Percentiles rank a stretch among this genome's conserved stretches.
phyloP scores from a whole-genome alignment of 2,888 invertebrate genomes.

The Zootermopsis nevadensis region DNA sequence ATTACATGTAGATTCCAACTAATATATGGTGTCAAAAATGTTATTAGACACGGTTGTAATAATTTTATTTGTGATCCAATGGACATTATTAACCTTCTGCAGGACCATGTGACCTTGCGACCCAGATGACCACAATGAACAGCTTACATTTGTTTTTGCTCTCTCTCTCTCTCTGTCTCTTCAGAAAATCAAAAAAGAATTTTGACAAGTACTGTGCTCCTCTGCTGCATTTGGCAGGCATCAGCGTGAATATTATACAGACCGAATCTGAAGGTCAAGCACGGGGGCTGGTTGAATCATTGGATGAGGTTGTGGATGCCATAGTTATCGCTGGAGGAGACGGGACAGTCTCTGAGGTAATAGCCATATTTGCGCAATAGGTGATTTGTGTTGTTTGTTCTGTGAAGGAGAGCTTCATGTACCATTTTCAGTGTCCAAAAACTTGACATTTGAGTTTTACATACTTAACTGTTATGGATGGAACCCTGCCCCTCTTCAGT shows the following conservation, averaged over 20 bases:
- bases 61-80: too few species aligned
- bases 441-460: too few species aligned
- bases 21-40: too few species aligned
- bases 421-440: too few species aligned
- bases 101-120: too few species aligned
- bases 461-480: too few species aligned
- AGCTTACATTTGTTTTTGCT: neutral
- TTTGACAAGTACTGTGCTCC: constrained; percentile 95
- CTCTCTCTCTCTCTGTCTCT: constrained; percentile 51
- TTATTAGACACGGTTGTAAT: too few species aligned
- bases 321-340: constrained; percentile 95
- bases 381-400: neutral
- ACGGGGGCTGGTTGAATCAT: constrained; percentile 79
- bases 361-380: neutral
- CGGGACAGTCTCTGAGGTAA: constrained; percentile 90
- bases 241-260: constrained; percentile 78
- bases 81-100: too few species aligned
- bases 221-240: constrained; percentile 89
- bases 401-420: too few species aligned
- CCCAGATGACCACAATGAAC: too few species aligned
- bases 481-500: too few species aligned
- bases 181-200: constrained; percentile 68
- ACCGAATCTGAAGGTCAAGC: constrained; percentile 92
- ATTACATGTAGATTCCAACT: too few species aligned
- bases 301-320: constrained; percentile 82